A percentile compares a stretch with the other conserved stretches of the same genome.
phyloP scores from a whole-genome alignment of 1,140 invertebrate genomes.

The Drosophila rhopaloa region DNA sequence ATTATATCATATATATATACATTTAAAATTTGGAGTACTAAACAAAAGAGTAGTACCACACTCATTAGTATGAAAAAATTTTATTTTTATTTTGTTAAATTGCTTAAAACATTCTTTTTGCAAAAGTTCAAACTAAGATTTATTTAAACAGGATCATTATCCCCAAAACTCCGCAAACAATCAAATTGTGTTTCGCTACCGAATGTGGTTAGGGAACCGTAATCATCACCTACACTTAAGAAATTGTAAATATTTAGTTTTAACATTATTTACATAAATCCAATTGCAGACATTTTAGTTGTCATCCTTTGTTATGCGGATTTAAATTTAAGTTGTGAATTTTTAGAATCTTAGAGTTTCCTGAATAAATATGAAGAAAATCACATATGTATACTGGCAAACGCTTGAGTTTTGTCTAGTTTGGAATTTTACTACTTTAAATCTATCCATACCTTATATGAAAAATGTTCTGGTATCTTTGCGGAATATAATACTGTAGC shows the following conservation, averaged over 20 bases:
- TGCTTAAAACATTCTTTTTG: constrained; percentile 30
- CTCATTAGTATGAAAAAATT: background rate
- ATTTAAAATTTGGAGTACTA: constrained; percentile 23
- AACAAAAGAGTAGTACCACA: constrained; percentile 8
- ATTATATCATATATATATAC: constrained; percentile 20
- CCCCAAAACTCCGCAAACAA: constrained; percentile 21
- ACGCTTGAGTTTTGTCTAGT: background rate
- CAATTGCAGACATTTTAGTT: constrained; percentile 22
- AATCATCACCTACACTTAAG: constrained; percentile 23
- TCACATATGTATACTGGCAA: constrained; percentile 2
- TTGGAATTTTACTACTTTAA: background rate
- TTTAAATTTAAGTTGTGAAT: constrained; percentile 34
- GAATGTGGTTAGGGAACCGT: constrained; percentile 4
- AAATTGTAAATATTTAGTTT: constrained; percentile 31
- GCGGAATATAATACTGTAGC: constrained; percentile 29
- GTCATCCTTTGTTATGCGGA: constrained; percentile 19
- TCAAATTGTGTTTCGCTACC: constrained; percentile 33
- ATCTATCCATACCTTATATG: background rate
- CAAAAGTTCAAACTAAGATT: constrained; percentile 23
- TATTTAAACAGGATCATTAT: constrained; percentile 4
- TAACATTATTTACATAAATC: constrained; percentile 19
- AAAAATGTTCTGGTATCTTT: background rate
- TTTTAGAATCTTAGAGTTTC: constrained; percentile 36
- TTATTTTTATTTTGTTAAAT: constrained; percentile 19
- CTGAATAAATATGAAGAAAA: constrained; percentile 45